Base-by-base conservation (phyloP, 2,113 vertebrate genomes). In the Platichthys flesus region DNA sequence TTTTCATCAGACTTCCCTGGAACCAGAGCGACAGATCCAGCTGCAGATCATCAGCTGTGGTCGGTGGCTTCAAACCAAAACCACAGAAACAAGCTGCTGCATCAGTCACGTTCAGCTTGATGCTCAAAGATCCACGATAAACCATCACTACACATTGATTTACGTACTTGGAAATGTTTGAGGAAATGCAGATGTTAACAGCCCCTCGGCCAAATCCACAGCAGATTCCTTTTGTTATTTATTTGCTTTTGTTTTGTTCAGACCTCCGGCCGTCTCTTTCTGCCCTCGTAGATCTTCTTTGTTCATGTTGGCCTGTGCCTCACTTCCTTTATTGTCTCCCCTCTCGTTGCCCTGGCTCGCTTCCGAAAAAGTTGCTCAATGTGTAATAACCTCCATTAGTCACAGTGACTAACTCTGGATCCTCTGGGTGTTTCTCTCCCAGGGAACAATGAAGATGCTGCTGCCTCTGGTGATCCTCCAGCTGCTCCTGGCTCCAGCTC, bases 401-500 rank as follows among this genome's bases (percentile, higher is more conserved):
- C 83, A 74, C 70, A 65, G 68, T 79, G 79, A 85, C 71, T 76
- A 68, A 86, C 78, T 62, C 47, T 73, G 35, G 8, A 28, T 78
- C 15, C 14, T 51, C 42, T 73, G n/a, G 75, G 51, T 2, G 56
- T 35, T 16, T 49, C 18, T 55, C 16, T n/a, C 47, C 14, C 57
- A 85, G 85, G 54, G 28, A 90, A 83, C 55, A 12, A 84, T 66
- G 85, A 92, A 67, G 70, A 91, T 85, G 84, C 80, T 93, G 56
- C 78, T 92, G 81, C 37, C 47, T 57, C 68, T 93, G 87, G 75
- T 78, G 1, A 80, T 85, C 70, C 68, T 95, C 2, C 94, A 94
- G 83, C 88, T 95, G 82, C 51, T 94, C 28, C n/a, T 93, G 73
- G 80, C 79, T 73, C 91, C 93, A 16, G 92, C 74, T 0, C 56